phyloP scores from a whole-genome alignment of 2,888 invertebrate species.

The Pollenia angustigena region DNA sequence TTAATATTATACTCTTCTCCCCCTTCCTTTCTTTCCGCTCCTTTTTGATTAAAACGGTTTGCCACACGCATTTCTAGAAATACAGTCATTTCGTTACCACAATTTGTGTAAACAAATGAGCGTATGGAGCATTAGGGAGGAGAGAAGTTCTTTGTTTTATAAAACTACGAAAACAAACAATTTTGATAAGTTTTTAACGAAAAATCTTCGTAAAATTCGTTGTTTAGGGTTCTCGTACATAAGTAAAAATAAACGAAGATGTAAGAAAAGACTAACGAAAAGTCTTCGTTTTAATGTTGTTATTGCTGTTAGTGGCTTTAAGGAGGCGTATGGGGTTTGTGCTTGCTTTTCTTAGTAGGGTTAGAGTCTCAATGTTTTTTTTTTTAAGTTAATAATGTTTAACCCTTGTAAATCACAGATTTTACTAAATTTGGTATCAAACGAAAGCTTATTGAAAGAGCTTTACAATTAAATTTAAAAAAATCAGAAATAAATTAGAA shows the following conservation, averaged over 20 bases:
- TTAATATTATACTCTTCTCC: constrained; percentile 5
- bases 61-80: neutral
- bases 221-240: neutral
- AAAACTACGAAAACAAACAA: neutral
- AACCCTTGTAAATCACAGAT: too few relatives aligned
- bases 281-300: neutral
- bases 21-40: neutral
- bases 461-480: too few relatives aligned
- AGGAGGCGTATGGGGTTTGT: neutral
- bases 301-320: neutral
- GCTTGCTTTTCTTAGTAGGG: neutral
- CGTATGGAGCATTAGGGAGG: neutral
- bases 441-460: neutral
- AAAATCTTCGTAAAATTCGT: neutral
- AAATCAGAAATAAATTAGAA: too few relatives aligned
- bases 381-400: too few relatives aligned
- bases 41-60: too few relatives aligned
- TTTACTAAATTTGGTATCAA: neutral
- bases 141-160: neutral
- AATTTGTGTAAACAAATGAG: neutral
- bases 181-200: neutral
- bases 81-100: neutral
- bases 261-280: neutral
- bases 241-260: neutral
- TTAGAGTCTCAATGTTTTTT: too few relatives aligned